Evolutionary conservation across 1,140 invertebrate species (phyloP).

Genomic region (Pachypeltis micranthus): DNA sequence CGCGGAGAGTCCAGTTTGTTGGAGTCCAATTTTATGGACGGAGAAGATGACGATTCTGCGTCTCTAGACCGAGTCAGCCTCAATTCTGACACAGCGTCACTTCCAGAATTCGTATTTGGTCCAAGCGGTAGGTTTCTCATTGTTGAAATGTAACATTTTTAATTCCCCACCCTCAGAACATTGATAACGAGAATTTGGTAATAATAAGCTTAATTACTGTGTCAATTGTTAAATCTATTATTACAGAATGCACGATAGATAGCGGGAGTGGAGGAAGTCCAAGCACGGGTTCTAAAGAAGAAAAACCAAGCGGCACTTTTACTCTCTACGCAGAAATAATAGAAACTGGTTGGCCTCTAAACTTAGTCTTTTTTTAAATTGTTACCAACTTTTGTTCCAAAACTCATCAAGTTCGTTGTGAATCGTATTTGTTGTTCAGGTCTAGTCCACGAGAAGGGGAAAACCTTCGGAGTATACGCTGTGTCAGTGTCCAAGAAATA

Average conservation of each 20-base stretch:
- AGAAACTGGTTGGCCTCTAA: constrained; percentile 46
- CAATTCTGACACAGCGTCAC: constrained; percentile 23
- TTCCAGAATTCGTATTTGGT: constrained; percentile 22
- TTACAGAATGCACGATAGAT: not conserved
- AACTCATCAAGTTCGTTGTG: too few relatives aligned
- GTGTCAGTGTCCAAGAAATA: constrained; percentile 60
- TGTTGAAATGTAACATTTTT: too few relatives aligned
- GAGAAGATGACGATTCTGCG: constrained; percentile 41
- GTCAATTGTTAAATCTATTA: too few relatives aligned
- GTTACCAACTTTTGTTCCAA: too few relatives aligned
- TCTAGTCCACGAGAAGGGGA: constrained; percentile 62
- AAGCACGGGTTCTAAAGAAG: not conserved
- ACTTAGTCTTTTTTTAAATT: too few relatives aligned
- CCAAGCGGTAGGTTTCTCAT: constrained; percentile 9
- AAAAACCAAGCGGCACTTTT: constrained; percentile 23
- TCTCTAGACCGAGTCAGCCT: constrained; percentile 27
- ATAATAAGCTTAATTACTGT: too few relatives aligned
- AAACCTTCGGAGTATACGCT: constrained; percentile 81
- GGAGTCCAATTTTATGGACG: constrained; percentile 28
- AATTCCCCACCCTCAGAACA: too few relatives aligned
- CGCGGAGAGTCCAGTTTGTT: constrained; percentile 36
- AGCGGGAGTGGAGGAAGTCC: not conserved
- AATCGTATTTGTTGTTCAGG: too few relatives aligned
- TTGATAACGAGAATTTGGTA: too few relatives aligned
- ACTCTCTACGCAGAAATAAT: constrained; percentile 54